These are phyloP conservation scores for Selene dorsalis DNA, from an alignment of 2,797 vertebrate species.

Conservation along the genomic window DNA sequence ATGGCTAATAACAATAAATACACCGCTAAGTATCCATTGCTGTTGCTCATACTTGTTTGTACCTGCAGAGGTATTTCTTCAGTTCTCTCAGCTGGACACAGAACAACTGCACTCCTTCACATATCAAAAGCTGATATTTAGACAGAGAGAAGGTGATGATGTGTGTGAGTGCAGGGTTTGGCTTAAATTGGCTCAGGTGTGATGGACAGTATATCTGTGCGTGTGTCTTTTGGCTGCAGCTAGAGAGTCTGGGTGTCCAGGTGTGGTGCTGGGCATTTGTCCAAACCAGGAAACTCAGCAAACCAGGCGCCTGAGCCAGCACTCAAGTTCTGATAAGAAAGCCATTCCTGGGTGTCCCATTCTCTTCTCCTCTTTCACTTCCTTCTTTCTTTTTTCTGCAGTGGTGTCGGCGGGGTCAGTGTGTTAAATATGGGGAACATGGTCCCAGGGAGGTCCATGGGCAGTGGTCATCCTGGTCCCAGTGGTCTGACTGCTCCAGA, in stretches of 20 bases:
- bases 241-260: slow-evolving; percentile 59
- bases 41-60: slow-evolving; percentile 6
- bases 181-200: slow-evolving; percentile 52
- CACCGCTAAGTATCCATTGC: not conserved
- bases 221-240: slow-evolving; percentile 45
- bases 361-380: slow-evolving; percentile 34
- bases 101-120: slow-evolving; percentile 15
- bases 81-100: slow-evolving; percentile 43
- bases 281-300: slow-evolving; percentile 66
- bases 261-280: slow-evolving; percentile 71
- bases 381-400: slow-evolving; percentile 65
- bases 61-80: slow-evolving; percentile 49
- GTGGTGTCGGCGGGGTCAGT: slow-evolving; percentile 98
- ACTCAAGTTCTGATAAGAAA: slow-evolving; percentile 54
- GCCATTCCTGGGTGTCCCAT: slow-evolving; percentile 20
- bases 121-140: slow-evolving; percentile 58
- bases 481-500: slow-evolving; percentile 94
- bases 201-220: slow-evolving; percentile 25
- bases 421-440: slow-evolving; percentile 91
- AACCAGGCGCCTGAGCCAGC: slow-evolving; percentile 30
- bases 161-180: slow-evolving; percentile 63
- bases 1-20: slow-evolving; percentile 11
- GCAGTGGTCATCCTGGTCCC: slow-evolving; percentile 94
- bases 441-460: slow-evolving; percentile 92
- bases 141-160: slow-evolving; percentile 64